A percentile compares a stretch with the other conserved stretches of the same genome.
These are phyloP conservation scores for Pentamera pediparva DNA, from an alignment of 53 echinoderm and acorn worm genomes.

Conservation along the genomic window DNA sequence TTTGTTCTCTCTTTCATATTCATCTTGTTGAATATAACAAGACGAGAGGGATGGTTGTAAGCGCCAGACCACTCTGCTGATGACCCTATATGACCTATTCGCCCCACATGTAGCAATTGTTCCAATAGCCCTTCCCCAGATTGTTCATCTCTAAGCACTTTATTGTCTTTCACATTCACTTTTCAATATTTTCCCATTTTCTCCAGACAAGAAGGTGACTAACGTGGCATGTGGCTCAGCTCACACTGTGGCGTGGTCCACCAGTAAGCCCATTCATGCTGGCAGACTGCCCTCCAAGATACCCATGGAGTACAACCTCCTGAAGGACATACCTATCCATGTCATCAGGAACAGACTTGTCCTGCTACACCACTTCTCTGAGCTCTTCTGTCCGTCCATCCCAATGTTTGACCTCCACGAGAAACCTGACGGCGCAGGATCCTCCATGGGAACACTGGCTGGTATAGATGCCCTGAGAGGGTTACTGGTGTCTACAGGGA, in stretches of 20 bases:
- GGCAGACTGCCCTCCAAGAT: constrained; percentile 69
- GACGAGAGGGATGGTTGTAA: too few relatives aligned
- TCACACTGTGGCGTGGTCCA: constrained; percentile 98
- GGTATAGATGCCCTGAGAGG: constrained; percentile 94
- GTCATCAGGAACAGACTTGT: constrained; percentile 89
- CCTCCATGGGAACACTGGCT: constrained; percentile 59
- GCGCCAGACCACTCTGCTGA: too few relatives aligned
- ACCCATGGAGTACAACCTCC: constrained; percentile 98
- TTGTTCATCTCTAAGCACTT: too few relatives aligned
- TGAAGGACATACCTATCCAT: constrained; percentile 74
- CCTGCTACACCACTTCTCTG: constrained; percentile 92
- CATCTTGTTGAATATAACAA: too few relatives aligned
- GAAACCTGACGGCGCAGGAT: constrained; percentile 38
- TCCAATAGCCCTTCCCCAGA: too few relatives aligned
- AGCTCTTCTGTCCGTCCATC: constrained; percentile 97
- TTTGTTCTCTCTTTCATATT: background rate
- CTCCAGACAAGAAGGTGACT: constrained; percentile 92
- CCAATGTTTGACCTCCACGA: constrained; percentile 95
- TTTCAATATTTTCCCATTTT: constrained; percentile 11
- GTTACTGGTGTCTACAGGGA: constrained; percentile 85
- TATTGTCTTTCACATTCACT: too few relatives aligned
- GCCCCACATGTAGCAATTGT: too few relatives aligned
- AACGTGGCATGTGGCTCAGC: constrained; percentile 98
- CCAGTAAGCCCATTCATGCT: constrained; percentile 95
- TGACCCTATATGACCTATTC: too few relatives aligned